Evolutionary conservation across 2,113 vertebrate species (phyloP), one percentile per base, ranked within the genome.

Genomic region (Calidris pugnax): DNA sequence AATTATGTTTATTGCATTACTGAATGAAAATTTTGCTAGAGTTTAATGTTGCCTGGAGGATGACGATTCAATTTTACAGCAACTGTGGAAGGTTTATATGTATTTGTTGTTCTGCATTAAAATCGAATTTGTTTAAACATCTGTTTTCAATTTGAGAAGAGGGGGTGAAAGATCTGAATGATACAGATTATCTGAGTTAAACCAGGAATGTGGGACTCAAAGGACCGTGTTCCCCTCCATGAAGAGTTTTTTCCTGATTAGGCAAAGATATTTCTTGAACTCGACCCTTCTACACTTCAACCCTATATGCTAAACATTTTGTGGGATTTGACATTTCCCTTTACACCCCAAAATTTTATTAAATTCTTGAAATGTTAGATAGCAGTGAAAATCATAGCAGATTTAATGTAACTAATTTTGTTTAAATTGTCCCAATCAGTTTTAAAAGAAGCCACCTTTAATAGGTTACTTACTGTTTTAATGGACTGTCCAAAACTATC

Each of bases 1-100:
- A 66, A 95, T 95, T 95, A 87, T 43, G 64, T 84, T 96, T 95
- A 96, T 74, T 94, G 56, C 51, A 51, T 68, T 87, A 80, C 21
- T 74, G 75, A 93, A 90, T 89, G 17, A 95, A 92, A 81, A 78
- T 84, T 90, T 93, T 90, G 39, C 80, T 78, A 19, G 75, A 74
- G 24, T 90, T 92, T 78, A 90, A 60, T 75, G 72, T 32, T 89
- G 80, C 55, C 80, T 96, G 39, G 51, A 94, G 73, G 83, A 94
- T 84, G 86, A 47, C 0, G 0, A 89, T 94, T 93, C 79, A 80
- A 81, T 95, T 96, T 87, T 77, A 45, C 43, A 74, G 47, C 59
- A 86, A 47, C 33, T 48, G 33, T 64, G 48, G 56, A 78, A 55
- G 39, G 8, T 92, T 92, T 84, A 71, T 68, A 93, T 67, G 9